phyloP scores from a whole-genome alignment of 1,140 invertebrate genomes.

The roundworm (Caenorhabditis elegans) region WBcel235 BX284604.4:7184001-7184500 shows the following conservation, averaged over 20 bases:
- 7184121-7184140: background rate
- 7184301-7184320: no score
- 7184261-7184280: background rate
- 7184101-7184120: background rate
- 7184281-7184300: background rate
- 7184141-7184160: background rate
- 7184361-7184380: background rate
- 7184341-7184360: no score
- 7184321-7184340: no score
- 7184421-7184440: background rate
- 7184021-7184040: no score
- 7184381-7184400: background rate
- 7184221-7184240: background rate
- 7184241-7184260: background rate
- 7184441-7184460: background rate
- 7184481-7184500: background rate
- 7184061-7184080: no score
- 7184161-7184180: background rate
- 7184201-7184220: background rate
- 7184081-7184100: no score
- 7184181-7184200: background rate
- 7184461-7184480: background rate
- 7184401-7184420: background rate
- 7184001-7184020: background rate
- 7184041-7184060: no score